Percentiles rank a stretch among this genome's conserved stretches.
Evolutionary conservation across 2,113 vertebrate species (phyloP).

Genomic region (Romanogobio albipinnatus): DNA sequence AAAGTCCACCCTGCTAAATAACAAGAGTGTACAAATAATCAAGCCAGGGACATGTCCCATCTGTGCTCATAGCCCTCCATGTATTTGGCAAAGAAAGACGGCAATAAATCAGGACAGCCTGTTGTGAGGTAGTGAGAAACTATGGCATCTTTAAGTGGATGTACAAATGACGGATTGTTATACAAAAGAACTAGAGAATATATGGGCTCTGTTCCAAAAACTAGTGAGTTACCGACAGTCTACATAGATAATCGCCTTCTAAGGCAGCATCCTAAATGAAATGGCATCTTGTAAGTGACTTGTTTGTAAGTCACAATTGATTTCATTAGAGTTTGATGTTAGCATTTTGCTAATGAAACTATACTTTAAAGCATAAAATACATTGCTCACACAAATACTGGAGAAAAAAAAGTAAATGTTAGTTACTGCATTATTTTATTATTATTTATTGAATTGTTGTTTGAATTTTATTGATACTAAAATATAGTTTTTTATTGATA

Average conservation of each 20-base stretch:
- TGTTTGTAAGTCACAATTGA: background rate
- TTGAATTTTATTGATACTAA: background rate
- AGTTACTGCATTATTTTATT: no score
- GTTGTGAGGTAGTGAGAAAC: slow-evolving; percentile 42
- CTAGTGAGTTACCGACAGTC: background rate
- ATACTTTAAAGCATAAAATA: background rate
- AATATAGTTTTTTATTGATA: background rate
- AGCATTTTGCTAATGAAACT: background rate
- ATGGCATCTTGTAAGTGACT: background rate
- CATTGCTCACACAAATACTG: background rate
- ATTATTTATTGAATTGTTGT: no score
- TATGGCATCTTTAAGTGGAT: slow-evolving; percentile 34
- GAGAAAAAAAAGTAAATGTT: no score
- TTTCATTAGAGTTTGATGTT: background rate
- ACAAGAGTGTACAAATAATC: slow-evolving; percentile 37
- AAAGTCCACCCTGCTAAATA: slow-evolving; percentile 22
- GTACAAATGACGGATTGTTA: slow-evolving; percentile 22
- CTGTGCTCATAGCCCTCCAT: slow-evolving; percentile 30
- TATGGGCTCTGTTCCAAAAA: background rate
- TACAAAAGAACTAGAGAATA: slow-evolving; percentile 7
- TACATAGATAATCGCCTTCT: background rate
- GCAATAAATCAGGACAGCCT: slow-evolving; percentile 38
- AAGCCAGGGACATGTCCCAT: slow-evolving; percentile 33
- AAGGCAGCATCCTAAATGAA: background rate
- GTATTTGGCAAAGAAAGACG: slow-evolving; percentile 46